A percentile compares a stretch with the other conserved stretches of the same genome.
Conservation (phyloP, 2,888 invertebrate species). For the Pachymerium ferrugineum region DNA sequence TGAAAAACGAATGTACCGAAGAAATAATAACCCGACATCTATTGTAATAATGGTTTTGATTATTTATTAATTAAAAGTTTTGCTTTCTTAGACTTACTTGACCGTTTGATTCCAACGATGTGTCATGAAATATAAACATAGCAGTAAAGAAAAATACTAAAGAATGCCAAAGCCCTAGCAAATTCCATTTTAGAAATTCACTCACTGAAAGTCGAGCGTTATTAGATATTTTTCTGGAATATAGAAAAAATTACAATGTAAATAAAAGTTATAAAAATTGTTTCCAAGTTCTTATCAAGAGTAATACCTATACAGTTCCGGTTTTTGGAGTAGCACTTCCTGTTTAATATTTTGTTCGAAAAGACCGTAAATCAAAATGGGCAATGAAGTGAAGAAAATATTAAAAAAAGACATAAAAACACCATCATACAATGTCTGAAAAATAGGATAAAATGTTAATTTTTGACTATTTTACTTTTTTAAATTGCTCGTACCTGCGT, state of each 20-base stretch:
- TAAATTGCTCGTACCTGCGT: slow-evolving; percentile 46
- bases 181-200: slow-evolving; percentile 59
- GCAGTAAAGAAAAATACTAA: slow-evolving; percentile 58
- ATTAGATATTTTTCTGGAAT: slow-evolving; percentile 43
- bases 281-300: too few species aligned
- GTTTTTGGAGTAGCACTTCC: slow-evolving; percentile 55
- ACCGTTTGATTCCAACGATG: slow-evolving; percentile 37
- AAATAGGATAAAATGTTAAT: neutral
- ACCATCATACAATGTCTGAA: slow-evolving; percentile 61
- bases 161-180: slow-evolving; percentile 60
- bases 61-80: too few species aligned
- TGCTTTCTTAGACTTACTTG: slow-evolving; percentile 38
- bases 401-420: slow-evolving; percentile 71
- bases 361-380: slow-evolving; percentile 65
- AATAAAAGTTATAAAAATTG: slow-evolving; percentile 48
- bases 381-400: slow-evolving; percentile 67
- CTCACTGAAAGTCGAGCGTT: slow-evolving; percentile 61
- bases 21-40: slow-evolving; percentile 40
- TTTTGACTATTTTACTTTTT: neutral
- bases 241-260: slow-evolving; percentile 29
- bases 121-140: slow-evolving; percentile 39
- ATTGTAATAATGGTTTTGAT: too few species aligned
- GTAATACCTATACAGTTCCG: slow-evolving; percentile 59
- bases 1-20: slow-evolving; percentile 60
- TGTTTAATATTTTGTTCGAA: slow-evolving; percentile 66